phyloP scores from a whole-genome alignment of 2,113 vertebrate species.

The Plecotus auritus region DNA sequence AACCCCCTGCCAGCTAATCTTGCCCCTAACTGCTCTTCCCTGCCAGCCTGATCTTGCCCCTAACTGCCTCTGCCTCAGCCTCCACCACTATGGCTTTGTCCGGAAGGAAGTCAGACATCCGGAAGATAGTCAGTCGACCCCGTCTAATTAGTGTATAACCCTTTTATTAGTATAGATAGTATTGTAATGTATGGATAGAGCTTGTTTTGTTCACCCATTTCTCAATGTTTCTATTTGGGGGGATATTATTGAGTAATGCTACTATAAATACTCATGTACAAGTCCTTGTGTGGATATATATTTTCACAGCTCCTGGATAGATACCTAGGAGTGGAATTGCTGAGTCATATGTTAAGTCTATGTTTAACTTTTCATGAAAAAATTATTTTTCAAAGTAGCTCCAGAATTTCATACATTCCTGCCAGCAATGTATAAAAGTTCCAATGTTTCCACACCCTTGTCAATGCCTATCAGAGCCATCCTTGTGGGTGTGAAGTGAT shows the following conservation, averaged over 20 bases:
- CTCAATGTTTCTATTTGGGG: background rate
- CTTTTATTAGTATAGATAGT: too few relatives aligned
- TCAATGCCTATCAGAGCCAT: background rate
- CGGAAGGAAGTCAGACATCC: too few relatives aligned
- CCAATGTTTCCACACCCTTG: background rate
- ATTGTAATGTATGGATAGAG: background rate
- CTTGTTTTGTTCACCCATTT: background rate
- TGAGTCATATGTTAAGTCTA: background rate
- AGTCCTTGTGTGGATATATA: too few relatives aligned
- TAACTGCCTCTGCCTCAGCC: too few relatives aligned
- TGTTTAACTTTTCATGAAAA: constrained; percentile 17
- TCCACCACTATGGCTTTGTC: too few relatives aligned
- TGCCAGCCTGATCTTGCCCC: too few relatives aligned
- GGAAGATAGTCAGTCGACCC: too few relatives aligned
- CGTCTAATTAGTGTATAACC: too few relatives aligned
- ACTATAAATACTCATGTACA: background rate
- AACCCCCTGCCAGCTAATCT: too few relatives aligned
- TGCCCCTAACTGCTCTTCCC: too few relatives aligned
- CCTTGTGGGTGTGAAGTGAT: background rate
- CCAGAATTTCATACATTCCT: background rate
- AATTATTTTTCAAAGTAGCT: background rate
- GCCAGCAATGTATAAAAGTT: background rate
- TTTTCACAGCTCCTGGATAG: too few relatives aligned
- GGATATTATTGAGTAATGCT: background rate
- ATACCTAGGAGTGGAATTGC: too few relatives aligned